Conservation (phyloP, 2,888 invertebrate genomes). For the Drosophila acutilabella region DNA sequence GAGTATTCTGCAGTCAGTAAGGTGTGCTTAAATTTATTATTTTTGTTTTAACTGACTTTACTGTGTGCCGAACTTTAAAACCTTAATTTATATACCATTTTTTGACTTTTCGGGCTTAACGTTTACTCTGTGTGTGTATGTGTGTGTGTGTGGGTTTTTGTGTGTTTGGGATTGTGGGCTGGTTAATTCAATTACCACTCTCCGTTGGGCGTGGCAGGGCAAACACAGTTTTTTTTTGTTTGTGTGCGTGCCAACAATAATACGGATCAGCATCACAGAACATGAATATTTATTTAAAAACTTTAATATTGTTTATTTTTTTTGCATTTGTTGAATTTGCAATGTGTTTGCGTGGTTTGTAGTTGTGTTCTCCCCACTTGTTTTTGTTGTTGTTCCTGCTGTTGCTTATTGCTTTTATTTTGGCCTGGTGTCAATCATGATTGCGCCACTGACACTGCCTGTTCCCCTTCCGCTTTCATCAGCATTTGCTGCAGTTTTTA, state of each 20-base stretch:
- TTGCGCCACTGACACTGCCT: not conserved
- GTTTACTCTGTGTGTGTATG: slow-evolving; percentile 5
- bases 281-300: slow-evolving; percentile 69
- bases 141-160: not conserved
- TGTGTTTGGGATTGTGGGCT: slow-evolving; percentile 17
- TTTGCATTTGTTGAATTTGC: not conserved
- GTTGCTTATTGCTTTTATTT: not conserved
- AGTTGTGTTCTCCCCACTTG: not conserved
- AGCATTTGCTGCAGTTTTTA: not conserved
- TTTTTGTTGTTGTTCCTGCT: slow-evolving; percentile 5
- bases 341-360: slow-evolving; percentile 1
- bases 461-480: not conserved
- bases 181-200: slow-evolving; percentile 64
- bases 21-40: no score
- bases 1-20: slow-evolving; percentile 16
- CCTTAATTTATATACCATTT: slow-evolving; percentile 50
- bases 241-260: slow-evolving; percentile 20
- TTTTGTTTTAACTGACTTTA: slow-evolving; percentile 9
- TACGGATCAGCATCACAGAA: slow-evolving; percentile 10
- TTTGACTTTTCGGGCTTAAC: slow-evolving; percentile 22
- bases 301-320: slow-evolving; percentile 27
- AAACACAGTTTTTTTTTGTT: slow-evolving; percentile 23
- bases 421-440: slow-evolving; percentile 20
- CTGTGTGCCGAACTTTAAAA: slow-evolving; percentile 17
- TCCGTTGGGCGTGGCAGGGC: slow-evolving; percentile 5